A percentile compares a stretch with the other conserved stretches of the same genome.
Conservation (phyloP, 2,113 vertebrate species). For the Protobothrops mucrosquamatus region DNA sequence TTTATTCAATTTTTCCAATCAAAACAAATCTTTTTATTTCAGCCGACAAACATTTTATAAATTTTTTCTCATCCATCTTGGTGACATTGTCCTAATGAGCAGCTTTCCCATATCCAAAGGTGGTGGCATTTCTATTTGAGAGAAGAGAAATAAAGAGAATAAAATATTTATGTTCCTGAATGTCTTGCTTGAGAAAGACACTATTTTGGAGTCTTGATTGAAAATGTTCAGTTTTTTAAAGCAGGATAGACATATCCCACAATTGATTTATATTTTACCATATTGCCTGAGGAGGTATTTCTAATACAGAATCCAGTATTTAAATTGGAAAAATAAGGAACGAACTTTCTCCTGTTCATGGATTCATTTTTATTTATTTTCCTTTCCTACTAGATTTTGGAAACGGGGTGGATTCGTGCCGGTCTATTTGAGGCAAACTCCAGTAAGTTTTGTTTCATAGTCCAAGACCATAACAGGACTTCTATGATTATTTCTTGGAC, state of each 20-base stretch:
- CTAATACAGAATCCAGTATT: neutral
- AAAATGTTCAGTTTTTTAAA: neutral
- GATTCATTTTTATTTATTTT: neutral
- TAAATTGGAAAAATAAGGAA: neutral
- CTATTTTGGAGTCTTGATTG: neutral
- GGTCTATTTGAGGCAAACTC: conserved; percentile 94
- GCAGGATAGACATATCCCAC: neutral
- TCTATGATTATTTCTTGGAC: neutral
- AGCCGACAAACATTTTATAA: neutral
- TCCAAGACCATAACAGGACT: conserved; percentile 1
- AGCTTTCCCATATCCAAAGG: neutral
- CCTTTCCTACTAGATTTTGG: conserved; percentile 83
- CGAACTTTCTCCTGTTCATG: neutral
- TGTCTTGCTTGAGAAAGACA: neutral
- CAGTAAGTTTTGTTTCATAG: conserved; percentile 74
- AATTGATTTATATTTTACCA: neutral
- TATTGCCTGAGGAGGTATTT: neutral
- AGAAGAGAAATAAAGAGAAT: neutral
- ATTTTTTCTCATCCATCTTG: neutral
- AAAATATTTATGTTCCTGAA: neutral
- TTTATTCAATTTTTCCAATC: neutral
- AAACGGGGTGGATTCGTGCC: conserved; percentile 91
- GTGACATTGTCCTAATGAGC: neutral
- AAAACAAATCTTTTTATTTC: neutral
- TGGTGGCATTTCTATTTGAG: neutral